A percentile compares a stretch with the other conserved stretches of the same genome.
These are phyloP conservation scores for Drosophila quinaria DNA, from an alignment of 2,888 invertebrate species.

Conservation along the genomic window DNA sequence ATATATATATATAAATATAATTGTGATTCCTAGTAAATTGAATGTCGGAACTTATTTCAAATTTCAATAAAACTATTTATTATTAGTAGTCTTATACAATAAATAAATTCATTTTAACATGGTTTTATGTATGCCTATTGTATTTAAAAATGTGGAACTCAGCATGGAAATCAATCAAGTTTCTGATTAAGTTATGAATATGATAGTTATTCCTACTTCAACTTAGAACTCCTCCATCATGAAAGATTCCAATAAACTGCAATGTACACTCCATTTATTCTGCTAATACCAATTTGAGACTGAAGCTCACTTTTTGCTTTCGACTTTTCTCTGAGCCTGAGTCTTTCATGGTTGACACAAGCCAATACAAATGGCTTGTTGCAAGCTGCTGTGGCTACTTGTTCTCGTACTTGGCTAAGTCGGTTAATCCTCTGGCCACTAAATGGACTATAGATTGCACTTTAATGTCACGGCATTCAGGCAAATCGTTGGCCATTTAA, in stretches of 20 bases:
- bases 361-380: constrained; percentile 37
- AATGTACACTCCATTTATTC: constrained; percentile 6
- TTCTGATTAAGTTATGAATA: constrained; percentile 1
- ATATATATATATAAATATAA: background rate
- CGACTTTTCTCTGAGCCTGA: background rate
- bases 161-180: background rate
- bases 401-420: constrained; percentile 28
- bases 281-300: background rate
- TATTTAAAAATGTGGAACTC: too few relatives aligned
- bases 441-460: constrained; percentile 75
- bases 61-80: background rate
- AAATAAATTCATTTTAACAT: background rate
- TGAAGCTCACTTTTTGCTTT: constrained; percentile 1
- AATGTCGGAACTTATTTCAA: too few relatives aligned
- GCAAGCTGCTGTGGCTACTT: constrained; percentile 15
- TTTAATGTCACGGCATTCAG: constrained; percentile 74
- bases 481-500: constrained; percentile 74
- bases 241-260: background rate
- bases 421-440: constrained; percentile 41
- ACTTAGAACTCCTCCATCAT: background rate
- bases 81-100: background rate
- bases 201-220: background rate
- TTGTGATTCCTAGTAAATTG: background rate
- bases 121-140: too few relatives aligned
- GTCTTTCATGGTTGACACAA: constrained; percentile 3